Conservation (phyloP, 2,888 invertebrate species). For the Pollenia griseotomentosa region DNA sequence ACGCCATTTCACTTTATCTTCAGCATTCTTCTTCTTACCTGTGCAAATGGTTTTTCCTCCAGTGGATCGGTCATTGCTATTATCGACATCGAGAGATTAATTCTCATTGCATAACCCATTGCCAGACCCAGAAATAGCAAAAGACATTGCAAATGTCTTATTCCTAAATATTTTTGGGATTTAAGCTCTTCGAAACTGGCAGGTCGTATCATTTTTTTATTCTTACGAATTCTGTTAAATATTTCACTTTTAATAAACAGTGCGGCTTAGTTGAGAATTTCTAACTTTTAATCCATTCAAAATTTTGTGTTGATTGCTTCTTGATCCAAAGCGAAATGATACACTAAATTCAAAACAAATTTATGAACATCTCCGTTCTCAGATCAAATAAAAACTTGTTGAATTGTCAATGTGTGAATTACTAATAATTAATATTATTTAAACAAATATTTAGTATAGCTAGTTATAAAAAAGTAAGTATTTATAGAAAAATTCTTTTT, state of each 20-base stretch:
- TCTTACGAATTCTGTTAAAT: background rate
- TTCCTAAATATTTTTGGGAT: constrained; percentile 82
- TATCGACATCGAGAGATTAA: constrained; percentile 89
- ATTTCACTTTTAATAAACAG: background rate
- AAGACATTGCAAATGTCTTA: constrained; percentile 87
- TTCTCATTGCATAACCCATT: constrained; percentile 87
- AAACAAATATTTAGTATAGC: constrained; percentile 39
- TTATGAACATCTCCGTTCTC: background rate
- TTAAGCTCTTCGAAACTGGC: constrained; percentile 36
- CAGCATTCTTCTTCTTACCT: constrained; percentile 77
- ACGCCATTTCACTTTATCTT: background rate
- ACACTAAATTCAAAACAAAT: background rate
- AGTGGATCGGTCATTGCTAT: constrained; percentile 89
- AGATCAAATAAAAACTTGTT: background rate
- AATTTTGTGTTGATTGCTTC: constrained; percentile 3
- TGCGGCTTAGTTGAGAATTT: background rate
- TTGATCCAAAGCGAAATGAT: constrained; percentile 19
- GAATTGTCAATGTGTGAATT: constrained; percentile 69
- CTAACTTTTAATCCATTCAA: background rate
- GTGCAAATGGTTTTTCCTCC: constrained; percentile 79
- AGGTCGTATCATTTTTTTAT: constrained; percentile 7
- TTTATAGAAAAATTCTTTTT: background rate
- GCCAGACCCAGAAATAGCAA: constrained; percentile 87
- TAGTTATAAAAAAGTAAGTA: background rate
- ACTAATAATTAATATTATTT: constrained; percentile 47